phyloP scores from a whole-genome alignment of 2,797 vertebrate genomes.

The Bradypodion ventrale region DNA sequence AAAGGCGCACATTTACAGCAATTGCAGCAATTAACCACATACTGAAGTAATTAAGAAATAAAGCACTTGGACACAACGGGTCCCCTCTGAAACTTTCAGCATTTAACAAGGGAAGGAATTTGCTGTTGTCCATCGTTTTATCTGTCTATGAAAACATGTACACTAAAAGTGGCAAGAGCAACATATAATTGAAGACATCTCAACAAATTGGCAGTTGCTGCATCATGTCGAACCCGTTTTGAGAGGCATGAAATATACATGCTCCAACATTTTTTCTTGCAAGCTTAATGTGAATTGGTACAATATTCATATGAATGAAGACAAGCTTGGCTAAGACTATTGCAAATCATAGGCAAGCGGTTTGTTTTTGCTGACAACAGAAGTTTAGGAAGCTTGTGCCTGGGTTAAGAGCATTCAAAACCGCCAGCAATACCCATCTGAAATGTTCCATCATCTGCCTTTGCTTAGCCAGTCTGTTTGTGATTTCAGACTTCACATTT shows the following conservation, averaged over 20 bases:
- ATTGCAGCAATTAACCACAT: too few relatives aligned
- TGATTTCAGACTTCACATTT: background rate
- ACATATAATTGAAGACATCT: conserved; percentile 53
- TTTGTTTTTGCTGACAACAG: background rate
- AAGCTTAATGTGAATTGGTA: background rate
- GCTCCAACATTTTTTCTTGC: background rate
- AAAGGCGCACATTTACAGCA: too few relatives aligned
- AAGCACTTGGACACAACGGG: too few relatives aligned
- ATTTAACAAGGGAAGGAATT: conserved; percentile 30
- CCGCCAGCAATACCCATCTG: background rate
- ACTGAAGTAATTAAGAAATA: too few relatives aligned
- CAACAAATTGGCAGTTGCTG: conserved; percentile 52
- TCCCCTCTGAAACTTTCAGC: background rate
- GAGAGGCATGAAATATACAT: conserved; percentile 45
- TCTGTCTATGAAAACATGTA: conserved; percentile 10
- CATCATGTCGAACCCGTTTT: conserved; percentile 44
- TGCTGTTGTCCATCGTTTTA: conserved; percentile 28
- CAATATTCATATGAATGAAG: background rate
- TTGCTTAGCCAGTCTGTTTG: background rate
- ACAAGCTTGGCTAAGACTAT: background rate
- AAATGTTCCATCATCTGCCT: background rate
- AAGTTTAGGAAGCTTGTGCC: background rate
- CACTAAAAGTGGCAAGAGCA: conserved; percentile 48
- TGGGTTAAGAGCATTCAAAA: background rate
- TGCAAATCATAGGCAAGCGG: too few relatives aligned